Evolutionary conservation across 2,888 invertebrate genomes (phyloP).

Genomic region (Heteromurus nitidus): DNA sequence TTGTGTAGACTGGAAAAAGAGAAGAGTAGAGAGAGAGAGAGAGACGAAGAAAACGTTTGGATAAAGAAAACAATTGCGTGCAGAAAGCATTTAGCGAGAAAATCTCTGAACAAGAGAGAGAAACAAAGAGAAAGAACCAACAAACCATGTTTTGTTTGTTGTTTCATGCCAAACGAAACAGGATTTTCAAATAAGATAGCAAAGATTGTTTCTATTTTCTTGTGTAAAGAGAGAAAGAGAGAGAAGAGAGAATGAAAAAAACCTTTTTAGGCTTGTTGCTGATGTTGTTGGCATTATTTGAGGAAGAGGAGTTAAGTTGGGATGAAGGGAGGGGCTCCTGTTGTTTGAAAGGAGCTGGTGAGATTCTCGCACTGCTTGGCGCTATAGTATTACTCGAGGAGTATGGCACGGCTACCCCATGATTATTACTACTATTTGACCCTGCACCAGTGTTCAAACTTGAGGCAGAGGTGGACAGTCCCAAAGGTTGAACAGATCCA

Average conservation of each 20-base stretch:
- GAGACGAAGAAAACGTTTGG: neutral
- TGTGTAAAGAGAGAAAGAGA: conserved; percentile 40
- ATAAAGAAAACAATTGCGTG: conserved; percentile 26
- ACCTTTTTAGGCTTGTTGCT: conserved; percentile 72
- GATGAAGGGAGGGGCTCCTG: conserved; percentile 66
- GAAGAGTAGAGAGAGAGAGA: neutral
- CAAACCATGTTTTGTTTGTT: conserved; percentile 5
- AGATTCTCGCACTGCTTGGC: conserved; percentile 64
- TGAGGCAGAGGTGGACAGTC: conserved; percentile 69
- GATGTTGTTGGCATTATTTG: conserved; percentile 67
- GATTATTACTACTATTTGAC: conserved; percentile 58
- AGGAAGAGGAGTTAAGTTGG: conserved; percentile 65
- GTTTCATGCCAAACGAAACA: conserved; percentile 41
- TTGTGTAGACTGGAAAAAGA: neutral
- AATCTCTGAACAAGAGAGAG: neutral
- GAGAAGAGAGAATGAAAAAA: conserved; percentile 56
- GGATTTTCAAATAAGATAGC: conserved; percentile 27
- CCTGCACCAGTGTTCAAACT: conserved; percentile 65
- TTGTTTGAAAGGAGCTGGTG: conserved; percentile 65
- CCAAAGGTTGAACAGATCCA: conserved; percentile 66
- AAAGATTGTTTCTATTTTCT: conserved; percentile 5
- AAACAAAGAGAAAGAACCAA: conserved; percentile 25
- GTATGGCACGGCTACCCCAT: conserved; percentile 45
- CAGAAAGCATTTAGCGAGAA: conserved; percentile 24
- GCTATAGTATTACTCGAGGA: conserved; percentile 60